Percentiles rank a stretch among this genome's conserved stretches.
Evolutionary conservation across 2,797 vertebrate genomes (phyloP).

Genomic region (Micromesistius poutassou): DNA sequence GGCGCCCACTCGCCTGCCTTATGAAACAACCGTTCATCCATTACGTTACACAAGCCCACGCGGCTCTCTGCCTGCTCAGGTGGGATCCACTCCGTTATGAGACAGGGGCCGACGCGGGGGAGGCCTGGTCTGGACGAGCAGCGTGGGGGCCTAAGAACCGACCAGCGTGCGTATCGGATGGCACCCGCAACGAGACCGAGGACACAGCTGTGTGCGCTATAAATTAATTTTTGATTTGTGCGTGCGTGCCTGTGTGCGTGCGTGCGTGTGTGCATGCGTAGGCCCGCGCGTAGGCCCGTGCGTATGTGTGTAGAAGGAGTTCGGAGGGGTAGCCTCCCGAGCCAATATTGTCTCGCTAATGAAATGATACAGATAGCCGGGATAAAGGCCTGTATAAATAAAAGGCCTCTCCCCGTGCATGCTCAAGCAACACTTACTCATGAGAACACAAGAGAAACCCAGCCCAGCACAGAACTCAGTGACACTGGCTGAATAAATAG

Average conservation of each 20-base stretch:
- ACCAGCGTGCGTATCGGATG: conserved; percentile 2
- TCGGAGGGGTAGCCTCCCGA: no score
- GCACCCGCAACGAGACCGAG: not conserved
- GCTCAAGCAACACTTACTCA: no score
- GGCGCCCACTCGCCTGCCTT: conserved; percentile 22
- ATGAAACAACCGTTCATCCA: conserved; percentile 18
- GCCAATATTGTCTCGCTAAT: no score
- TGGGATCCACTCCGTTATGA: not conserved
- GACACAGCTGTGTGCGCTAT: conserved; percentile 18
- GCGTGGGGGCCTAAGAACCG: not conserved
- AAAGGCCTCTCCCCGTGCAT: no score
- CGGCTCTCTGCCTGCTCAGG: not conserved
- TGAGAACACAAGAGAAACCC: no score
- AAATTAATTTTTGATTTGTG: not conserved
- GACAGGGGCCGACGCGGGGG: not conserved
- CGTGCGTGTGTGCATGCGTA: conserved; percentile 17
- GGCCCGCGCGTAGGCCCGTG: conserved; percentile 21
- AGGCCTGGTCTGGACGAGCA: not conserved
- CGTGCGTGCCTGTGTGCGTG: conserved; percentile 17
- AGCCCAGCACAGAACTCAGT: not conserved
- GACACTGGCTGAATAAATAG: not conserved
- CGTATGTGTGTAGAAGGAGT: conserved; percentile 7
- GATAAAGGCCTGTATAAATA: no score
- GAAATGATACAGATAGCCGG: no score
- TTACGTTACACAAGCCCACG: not conserved